Conservation (phyloP, 2,797 vertebrate species). For the Spea hammondii region DNA sequence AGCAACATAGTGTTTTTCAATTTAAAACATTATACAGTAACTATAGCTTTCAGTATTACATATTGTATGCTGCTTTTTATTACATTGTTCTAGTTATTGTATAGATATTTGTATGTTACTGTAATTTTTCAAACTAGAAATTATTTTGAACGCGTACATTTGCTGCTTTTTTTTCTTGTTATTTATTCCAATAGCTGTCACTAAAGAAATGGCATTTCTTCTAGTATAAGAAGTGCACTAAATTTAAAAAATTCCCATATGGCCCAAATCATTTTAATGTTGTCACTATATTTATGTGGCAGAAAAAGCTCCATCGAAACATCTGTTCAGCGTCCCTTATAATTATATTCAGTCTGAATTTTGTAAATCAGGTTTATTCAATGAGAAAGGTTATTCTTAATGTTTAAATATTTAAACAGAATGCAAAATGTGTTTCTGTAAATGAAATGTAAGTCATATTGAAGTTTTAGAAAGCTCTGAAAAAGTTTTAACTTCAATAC, state of each 20-base stretch:
- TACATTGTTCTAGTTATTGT: too few relatives aligned
- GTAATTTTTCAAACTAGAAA: not conserved
- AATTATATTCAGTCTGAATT: conserved; percentile 1
- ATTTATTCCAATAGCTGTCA: not conserved
- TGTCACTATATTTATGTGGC: conserved; percentile 32
- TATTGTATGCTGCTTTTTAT: too few relatives aligned
- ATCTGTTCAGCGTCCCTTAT: conserved; percentile 36
- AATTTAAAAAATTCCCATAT: conserved; percentile 22
- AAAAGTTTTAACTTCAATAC: not conserved
- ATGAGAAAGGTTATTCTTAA: conserved; percentile 31
- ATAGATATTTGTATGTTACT: too few relatives aligned
- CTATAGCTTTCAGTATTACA: too few relatives aligned
- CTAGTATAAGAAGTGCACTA: not conserved
- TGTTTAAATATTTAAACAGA: conserved; percentile 20
- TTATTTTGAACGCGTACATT: not conserved
- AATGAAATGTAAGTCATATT: not conserved
- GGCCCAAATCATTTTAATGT: conserved; percentile 33
- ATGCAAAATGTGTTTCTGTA: not conserved
- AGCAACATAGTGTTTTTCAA: too few relatives aligned
- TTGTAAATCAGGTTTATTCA: conserved; percentile 20
- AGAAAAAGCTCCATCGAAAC: conserved; percentile 28
- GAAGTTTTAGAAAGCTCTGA: conserved; percentile 9
- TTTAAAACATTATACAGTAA: too few relatives aligned
- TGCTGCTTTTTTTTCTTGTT: not conserved
- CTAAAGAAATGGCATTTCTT: not conserved